These are phyloP conservation scores for Polypedilum vanderplanki DNA, from an alignment of 1,140 invertebrate species.

Conservation along the genomic window DNA sequence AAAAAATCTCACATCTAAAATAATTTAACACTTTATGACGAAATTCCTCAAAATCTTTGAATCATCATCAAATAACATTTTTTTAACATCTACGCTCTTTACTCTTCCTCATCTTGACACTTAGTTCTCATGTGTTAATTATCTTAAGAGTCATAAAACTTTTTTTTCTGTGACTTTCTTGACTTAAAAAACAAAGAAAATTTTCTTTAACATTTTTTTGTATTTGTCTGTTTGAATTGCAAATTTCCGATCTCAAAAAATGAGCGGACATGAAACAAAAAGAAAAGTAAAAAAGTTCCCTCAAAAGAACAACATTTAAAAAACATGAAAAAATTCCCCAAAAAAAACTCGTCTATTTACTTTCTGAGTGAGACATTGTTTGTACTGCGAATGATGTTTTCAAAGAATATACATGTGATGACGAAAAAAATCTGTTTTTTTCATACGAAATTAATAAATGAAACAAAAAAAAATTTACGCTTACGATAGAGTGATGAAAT, in stretches of 20 bases:
- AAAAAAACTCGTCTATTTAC: constrained; percentile 12
- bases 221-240: background rate
- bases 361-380: background rate
- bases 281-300: background rate
- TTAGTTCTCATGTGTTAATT: constrained; percentile 16
- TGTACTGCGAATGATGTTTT: background rate
- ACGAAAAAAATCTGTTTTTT: constrained; percentile 13
- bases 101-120: too few species aligned
- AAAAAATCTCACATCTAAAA: too few species aligned
- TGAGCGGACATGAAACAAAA: background rate
- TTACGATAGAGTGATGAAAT: background rate
- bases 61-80: too few species aligned
- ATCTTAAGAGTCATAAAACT: constrained; percentile 12
- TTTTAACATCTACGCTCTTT: too few species aligned
- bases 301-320: background rate
- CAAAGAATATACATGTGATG: constrained; percentile 5
- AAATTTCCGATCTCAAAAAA: constrained; percentile 12
- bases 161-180: too few species aligned
- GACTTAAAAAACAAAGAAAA: background rate
- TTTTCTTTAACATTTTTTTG: background rate
- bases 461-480: constrained; percentile 18
- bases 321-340: background rate
- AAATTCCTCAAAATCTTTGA: too few species aligned
- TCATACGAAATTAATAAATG: background rate
- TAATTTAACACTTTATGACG: too few species aligned